Conservation (phyloP, 1,140 invertebrate genomes). For the Panulirus ornatus region DNA sequence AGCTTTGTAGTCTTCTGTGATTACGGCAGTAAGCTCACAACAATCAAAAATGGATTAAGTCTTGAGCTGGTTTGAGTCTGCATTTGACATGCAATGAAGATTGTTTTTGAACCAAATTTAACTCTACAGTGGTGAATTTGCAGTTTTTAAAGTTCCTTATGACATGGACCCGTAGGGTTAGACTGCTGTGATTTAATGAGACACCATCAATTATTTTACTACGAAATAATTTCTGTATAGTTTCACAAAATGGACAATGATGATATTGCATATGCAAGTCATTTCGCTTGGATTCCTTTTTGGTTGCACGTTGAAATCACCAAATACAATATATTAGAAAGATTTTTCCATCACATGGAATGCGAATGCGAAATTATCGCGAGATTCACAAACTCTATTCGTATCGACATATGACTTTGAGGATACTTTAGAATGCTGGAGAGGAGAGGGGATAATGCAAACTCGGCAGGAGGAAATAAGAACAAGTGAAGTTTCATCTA, state of each 20-base stretch:
- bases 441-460: background rate
- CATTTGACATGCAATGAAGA: too few species aligned
- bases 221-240: too few species aligned
- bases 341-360: background rate
- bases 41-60: background rate
- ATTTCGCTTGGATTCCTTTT: background rate
- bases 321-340: background rate
- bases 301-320: background rate
- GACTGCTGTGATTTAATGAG: too few species aligned
- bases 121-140: too few species aligned
- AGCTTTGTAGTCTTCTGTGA: background rate
- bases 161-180: too few species aligned
- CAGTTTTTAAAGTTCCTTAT: too few species aligned
- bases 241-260: too few species aligned
- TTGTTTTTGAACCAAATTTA: too few species aligned
- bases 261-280: too few species aligned
- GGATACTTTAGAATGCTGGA: background rate
- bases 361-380: background rate
- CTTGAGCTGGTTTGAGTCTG: too few species aligned
- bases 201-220: too few species aligned
- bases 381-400: background rate
- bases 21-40: background rate
- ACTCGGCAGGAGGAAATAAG: constrained; percentile 13
- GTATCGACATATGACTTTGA: background rate
- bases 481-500: constrained; percentile 12